Evolutionary conservation across 2,888 invertebrate genomes (phyloP).

Genomic region (Sinodicranocentrus sp.): DNA sequence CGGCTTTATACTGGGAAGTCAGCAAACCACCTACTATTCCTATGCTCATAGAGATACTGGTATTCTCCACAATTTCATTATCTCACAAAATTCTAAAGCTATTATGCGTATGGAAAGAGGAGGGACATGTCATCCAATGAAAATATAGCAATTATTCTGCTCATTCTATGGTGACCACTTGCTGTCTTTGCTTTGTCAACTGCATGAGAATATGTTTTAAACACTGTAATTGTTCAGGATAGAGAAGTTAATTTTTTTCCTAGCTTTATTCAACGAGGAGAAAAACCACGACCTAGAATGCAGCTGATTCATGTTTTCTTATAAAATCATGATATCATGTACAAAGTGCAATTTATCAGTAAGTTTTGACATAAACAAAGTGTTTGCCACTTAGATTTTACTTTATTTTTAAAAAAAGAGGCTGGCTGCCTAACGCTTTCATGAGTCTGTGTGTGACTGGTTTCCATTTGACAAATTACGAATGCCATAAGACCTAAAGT

Average conservation of each 20-base stretch:
- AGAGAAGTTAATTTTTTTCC: too few relatives aligned
- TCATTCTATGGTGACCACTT: not conserved
- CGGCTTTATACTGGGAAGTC: not conserved
- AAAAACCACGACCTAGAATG: too few relatives aligned
- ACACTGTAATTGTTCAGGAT: not conserved
- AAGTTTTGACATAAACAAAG: constrained; percentile 65
- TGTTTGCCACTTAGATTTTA: constrained; percentile 55
- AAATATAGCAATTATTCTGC: not conserved
- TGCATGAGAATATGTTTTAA: not conserved
- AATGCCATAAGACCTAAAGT: constrained; percentile 62
- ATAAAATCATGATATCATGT: constrained; percentile 28
- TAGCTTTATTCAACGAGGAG: too few relatives aligned
- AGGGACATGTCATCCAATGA: too few relatives aligned
- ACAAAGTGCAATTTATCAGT: constrained; percentile 58
- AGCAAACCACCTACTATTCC: too few relatives aligned
- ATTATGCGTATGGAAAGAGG: too few relatives aligned
- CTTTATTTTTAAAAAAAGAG: constrained; percentile 32
- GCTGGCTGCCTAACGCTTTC: not conserved
- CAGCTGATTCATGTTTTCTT: too few relatives aligned
- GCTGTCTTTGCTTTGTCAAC: constrained; percentile 24
- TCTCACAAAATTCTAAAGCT: too few relatives aligned
- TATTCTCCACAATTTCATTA: not conserved
- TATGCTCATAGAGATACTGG: too few relatives aligned
- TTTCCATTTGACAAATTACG: constrained; percentile 71
- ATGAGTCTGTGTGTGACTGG: constrained; percentile 36